phyloP scores from a whole-genome alignment of 2,113 vertebrate species.

The Lophotis ruficrista region DNA sequence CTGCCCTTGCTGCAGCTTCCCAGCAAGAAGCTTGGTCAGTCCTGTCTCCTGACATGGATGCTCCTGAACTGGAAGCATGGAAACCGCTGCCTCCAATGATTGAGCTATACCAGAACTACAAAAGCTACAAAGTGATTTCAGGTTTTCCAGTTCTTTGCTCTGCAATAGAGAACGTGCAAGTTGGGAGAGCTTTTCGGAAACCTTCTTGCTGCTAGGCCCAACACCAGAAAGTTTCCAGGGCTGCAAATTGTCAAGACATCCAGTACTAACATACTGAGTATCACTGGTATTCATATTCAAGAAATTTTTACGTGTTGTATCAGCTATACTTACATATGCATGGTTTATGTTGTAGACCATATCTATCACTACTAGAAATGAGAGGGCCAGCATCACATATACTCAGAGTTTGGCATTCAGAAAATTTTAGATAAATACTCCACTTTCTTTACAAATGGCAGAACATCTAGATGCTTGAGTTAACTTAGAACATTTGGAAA shows the following conservation, averaged over 20 bases:
- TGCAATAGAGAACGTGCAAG: neutral
- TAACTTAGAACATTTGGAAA: neutral
- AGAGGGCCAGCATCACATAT: neutral
- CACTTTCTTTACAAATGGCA: neutral
- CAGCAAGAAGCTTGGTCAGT: neutral
- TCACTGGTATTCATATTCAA: neutral
- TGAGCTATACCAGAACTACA: neutral
- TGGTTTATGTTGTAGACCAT: neutral
- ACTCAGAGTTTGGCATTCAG: neutral
- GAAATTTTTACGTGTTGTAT: neutral
- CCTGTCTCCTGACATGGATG: neutral
- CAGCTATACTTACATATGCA: neutral
- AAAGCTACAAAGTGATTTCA: neutral
- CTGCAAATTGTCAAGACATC: neutral
- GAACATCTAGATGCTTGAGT: neutral
- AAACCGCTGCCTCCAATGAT: neutral
- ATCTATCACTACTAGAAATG: neutral
- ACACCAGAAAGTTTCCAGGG: neutral
- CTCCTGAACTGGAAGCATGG: neutral
- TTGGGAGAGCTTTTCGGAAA: neutral
- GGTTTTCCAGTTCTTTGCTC: neutral
- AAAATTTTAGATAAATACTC: neutral
- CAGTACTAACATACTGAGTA: neutral
- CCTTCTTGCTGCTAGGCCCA: fast-evolving
- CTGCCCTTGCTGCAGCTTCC: neutral